These are phyloP conservation scores for Pantherophis guttatus DNA, from an alignment of 2,113 vertebrate species.

Conservation along the genomic window DNA sequence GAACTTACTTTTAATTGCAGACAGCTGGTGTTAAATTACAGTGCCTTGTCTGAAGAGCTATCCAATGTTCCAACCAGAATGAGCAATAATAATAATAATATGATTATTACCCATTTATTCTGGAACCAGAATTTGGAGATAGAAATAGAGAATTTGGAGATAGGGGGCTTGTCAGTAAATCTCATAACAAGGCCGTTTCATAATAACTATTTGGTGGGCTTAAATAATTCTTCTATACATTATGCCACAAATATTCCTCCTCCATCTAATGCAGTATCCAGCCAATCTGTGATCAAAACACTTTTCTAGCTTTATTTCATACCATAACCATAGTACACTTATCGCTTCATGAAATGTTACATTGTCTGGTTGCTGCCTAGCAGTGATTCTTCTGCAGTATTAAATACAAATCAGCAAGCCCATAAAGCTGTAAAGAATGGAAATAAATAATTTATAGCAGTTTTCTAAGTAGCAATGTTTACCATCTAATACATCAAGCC, in stretches of 20 bases:
- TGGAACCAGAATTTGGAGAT: neutral
- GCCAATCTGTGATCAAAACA: neutral
- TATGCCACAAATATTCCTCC: neutral
- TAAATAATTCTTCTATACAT: neutral
- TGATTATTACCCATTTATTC: neutral
- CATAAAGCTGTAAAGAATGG: slow-evolving; percentile 27
- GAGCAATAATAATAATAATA: neutral
- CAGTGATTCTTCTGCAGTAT: neutral
- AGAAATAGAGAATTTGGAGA: neutral
- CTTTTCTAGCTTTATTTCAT: slow-evolving; percentile 10
- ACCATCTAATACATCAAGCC: slow-evolving; percentile 57
- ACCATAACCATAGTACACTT: neutral
- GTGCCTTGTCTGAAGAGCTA: too few species aligned
- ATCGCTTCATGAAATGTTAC: neutral
- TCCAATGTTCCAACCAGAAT: neutral
- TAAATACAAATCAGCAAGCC: slow-evolving; percentile 16
- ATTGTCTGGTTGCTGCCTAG: neutral
- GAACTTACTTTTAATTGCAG: too few species aligned
- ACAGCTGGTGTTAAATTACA: too few species aligned
- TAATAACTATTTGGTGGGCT: neutral
- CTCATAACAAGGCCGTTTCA: neutral
- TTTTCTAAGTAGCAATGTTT: slow-evolving; percentile 48
- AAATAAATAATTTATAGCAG: slow-evolving; percentile 53
- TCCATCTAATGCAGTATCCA: neutral
- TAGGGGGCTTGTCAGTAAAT: neutral